phyloP scores from a whole-genome alignment of 2,888 invertebrate species.

The Drosophila anomelani region DNA sequence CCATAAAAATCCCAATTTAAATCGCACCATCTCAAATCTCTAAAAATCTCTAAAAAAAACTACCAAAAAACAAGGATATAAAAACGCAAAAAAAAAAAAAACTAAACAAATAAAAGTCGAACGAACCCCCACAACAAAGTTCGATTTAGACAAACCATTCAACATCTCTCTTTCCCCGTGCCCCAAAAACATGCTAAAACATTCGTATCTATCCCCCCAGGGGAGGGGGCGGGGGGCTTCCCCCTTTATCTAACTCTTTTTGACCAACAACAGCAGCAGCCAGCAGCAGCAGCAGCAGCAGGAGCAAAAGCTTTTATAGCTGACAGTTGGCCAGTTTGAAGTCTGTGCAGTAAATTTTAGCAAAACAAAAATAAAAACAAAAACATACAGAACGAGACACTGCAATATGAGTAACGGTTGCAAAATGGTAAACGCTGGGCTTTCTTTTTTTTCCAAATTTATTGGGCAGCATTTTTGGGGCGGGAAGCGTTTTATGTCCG shows the following conservation, averaged over 20 bases:
- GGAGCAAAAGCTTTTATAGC: constrained; percentile 56
- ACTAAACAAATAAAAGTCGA: constrained; percentile 24
- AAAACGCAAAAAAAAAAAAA: neutral
- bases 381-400: constrained; percentile 1
- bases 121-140: constrained; percentile 19
- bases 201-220: neutral
- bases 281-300: constrained; percentile 1
- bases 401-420: constrained; percentile 33
- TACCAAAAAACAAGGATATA: neutral
- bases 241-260: neutral
- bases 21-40: neutral
- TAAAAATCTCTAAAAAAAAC: neutral
- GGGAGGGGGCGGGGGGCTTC: no score
- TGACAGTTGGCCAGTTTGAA: constrained; percentile 50
- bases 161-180: constrained; percentile 4
- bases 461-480: constrained; percentile 41
- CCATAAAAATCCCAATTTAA: constrained; percentile 1
- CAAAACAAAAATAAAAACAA: constrained; percentile 6
- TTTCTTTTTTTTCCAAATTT: constrained; percentile 15
- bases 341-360: constrained; percentile 56
- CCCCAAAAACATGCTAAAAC: constrained; percentile 29
- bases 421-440: constrained; percentile 15
- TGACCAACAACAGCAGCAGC: neutral
- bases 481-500: constrained; percentile 43
- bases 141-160: constrained; percentile 39